These are phyloP conservation scores for Orchesella flavescens DNA, from an alignment of 2,888 invertebrate genomes.

Conservation along the genomic window DNA sequence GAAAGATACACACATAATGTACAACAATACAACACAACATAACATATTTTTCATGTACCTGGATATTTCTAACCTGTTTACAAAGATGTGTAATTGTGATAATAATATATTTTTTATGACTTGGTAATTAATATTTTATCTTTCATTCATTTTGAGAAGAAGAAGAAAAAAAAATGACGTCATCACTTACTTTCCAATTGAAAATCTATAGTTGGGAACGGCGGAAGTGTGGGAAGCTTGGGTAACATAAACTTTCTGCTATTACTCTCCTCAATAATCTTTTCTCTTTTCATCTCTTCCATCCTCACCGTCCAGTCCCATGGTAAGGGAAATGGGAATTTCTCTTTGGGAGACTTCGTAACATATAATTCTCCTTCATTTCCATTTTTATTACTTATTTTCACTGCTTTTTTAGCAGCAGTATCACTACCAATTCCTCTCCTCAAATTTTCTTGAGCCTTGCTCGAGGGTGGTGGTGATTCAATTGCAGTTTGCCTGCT, in stretches of 20 bases:
- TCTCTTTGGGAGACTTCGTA: background rate
- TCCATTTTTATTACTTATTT: conserved; percentile 7
- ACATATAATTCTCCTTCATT: background rate
- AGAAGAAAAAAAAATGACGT: too few species aligned
- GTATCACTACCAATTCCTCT: conserved; percentile 2
- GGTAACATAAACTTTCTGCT: conserved; percentile 39
- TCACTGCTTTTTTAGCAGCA: background rate
- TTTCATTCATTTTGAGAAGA: too few species aligned
- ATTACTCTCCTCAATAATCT: conserved; percentile 23
- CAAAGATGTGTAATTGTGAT: background rate
- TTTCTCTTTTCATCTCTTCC: conserved; percentile 33
- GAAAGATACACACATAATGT: background rate
- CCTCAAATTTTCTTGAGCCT: background rate
- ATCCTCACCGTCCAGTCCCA: conserved; percentile 55
- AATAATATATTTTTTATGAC: background rate
- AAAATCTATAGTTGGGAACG: conserved; percentile 51
- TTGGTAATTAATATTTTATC: background rate
- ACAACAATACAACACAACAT: background rate
- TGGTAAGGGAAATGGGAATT: conserved; percentile 53
- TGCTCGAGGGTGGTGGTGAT: conserved; percentile 1
- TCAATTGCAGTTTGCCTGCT: background rate
- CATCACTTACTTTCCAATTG: conserved; percentile 53
- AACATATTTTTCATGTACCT: background rate
- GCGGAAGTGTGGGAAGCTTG: conserved; percentile 24
- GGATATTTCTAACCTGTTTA: background rate